These are phyloP conservation scores for Caenorhabditis japonica DNA, from an alignment of 2,888 invertebrate genomes.

Conservation along the genomic window DNA sequence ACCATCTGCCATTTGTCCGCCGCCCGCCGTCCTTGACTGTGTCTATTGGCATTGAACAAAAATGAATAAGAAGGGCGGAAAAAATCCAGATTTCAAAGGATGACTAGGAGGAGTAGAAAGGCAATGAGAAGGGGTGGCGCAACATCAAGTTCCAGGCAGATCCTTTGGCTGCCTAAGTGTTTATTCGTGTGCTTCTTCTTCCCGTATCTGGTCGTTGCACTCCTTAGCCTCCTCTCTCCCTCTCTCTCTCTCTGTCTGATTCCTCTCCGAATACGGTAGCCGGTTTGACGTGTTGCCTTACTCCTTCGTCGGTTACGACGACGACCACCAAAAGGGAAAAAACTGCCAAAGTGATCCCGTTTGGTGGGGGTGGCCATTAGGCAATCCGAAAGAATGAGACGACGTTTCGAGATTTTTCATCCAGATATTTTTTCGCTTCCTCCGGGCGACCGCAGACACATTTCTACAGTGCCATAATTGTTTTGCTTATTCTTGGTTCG, in stretches of 20 bases:
- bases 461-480: conserved; percentile 26
- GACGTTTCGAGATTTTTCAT: conserved; percentile 36
- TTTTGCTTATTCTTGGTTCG: conserved; percentile 10
- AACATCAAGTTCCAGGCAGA: conserved; percentile 54
- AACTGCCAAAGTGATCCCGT: conserved; percentile 53
- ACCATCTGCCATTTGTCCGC: conserved; percentile 48
- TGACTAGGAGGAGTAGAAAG: conserved; percentile 12
- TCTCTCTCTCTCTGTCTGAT: conserved; percentile 6
- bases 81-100: conserved; percentile 44
- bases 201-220: conserved; percentile 22
- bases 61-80: conserved; percentile 22
- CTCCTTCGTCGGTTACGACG: conserved; percentile 46
- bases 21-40: conserved; percentile 20
- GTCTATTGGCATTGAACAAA: conserved; percentile 28
- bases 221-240: conserved; percentile 29
- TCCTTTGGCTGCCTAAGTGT: conserved; percentile 39
- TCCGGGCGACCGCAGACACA: conserved; percentile 17
- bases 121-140: conserved; percentile 43
- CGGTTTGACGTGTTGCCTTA: conserved; percentile 52
- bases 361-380: conserved; percentile 40
- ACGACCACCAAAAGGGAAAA: conserved; percentile 25
- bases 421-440: conserved; percentile 42
- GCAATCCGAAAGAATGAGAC: conserved; percentile 46
- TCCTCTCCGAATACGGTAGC: conserved; percentile 39
- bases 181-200: conserved; percentile 42